These are phyloP conservation scores for roundworm (Caenorhabditis elegans) DNA, from an alignment of 1,140 invertebrate species.

Conservation along the genomic window WBcel235 BX284602.5:7748001-7748500, in stretches of 20 bases:
- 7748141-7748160: background rate
- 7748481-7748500: conserved; percentile 25
- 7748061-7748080: background rate
- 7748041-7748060: conserved; percentile 1
- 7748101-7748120: conserved; percentile 7
- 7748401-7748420: conserved; percentile 29
- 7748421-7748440: background rate
- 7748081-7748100: background rate
- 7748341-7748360: background rate
- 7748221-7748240: conserved; percentile 26
- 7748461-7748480: conserved; percentile 38
- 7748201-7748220: background rate
- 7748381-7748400: background rate
- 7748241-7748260: conserved; percentile 30
- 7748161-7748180: background rate
- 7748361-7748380: background rate
- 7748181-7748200: conserved; percentile 5
- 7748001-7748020: background rate
- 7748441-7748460: conserved; percentile 29
- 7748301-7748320: conserved; percentile 2
- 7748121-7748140: background rate
- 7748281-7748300: background rate
- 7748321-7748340: conserved; percentile 4
- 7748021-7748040: background rate
- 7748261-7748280: conserved; percentile 22